These are phyloP conservation scores for Drosophila anomelani DNA, from an alignment of 2,888 invertebrate genomes.

Conservation along the genomic window DNA sequence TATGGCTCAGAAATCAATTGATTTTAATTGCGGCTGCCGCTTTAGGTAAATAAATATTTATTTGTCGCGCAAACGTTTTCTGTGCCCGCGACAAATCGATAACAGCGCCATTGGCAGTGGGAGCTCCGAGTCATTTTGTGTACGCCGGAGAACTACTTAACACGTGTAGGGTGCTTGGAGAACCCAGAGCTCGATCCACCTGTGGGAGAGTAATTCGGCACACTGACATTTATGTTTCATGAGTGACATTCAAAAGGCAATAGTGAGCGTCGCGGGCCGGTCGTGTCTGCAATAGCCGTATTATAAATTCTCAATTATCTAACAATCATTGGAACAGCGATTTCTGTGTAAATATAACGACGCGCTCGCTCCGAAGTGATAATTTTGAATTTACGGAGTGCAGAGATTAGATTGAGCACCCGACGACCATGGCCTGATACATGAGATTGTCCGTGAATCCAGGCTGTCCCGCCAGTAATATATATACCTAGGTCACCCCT, in stretches of 20 bases:
- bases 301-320: slow-evolving; percentile 68
- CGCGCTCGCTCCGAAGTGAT: slow-evolving; percentile 41
- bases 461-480: not conserved
- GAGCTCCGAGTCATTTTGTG: slow-evolving; percentile 3
- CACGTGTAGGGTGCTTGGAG: slow-evolving; percentile 30
- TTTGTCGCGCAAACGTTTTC: slow-evolving; percentile 5
- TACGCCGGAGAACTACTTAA: not conserved
- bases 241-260: slow-evolving; percentile 32
- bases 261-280: slow-evolving; percentile 41
- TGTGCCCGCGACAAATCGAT: slow-evolving; percentile 33
- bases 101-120: not conserved
- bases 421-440: slow-evolving; percentile 30
- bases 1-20: slow-evolving; percentile 32
- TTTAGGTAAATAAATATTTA: slow-evolving; percentile 14
- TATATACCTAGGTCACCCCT: slow-evolving; percentile 2
- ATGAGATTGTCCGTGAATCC: slow-evolving; percentile 16
- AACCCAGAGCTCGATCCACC: slow-evolving; percentile 7
- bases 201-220: slow-evolving; percentile 12
- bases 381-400: slow-evolving; percentile 23
- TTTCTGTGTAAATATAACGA: slow-evolving; percentile 52
- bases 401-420: slow-evolving; percentile 56
- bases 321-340: slow-evolving; percentile 43
- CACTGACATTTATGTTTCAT: slow-evolving; percentile 10
- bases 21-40: slow-evolving; percentile 20
- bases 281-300: slow-evolving; percentile 31